phyloP scores from a whole-genome alignment of 2,113 vertebrate species.

The Scalopus aquaticus region DNA sequence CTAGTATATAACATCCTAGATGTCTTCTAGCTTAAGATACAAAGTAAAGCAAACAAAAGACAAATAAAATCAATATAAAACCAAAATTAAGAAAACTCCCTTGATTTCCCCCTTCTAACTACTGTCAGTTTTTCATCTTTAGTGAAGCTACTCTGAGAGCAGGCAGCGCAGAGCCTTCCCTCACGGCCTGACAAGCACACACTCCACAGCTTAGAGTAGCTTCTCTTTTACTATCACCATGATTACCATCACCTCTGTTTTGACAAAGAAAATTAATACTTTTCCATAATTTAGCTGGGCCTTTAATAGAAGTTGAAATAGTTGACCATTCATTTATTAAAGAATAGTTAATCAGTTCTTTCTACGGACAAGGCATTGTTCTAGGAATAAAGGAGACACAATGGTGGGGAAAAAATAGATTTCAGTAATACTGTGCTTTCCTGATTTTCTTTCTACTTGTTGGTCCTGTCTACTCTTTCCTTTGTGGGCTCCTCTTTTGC shows the following conservation, averaged over 20 bases:
- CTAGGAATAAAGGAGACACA: not conserved
- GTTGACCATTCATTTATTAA: not conserved
- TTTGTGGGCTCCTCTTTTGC: not conserved
- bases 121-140: not conserved
- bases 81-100: not conserved
- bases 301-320: not conserved
- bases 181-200: not conserved
- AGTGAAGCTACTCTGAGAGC: not conserved
- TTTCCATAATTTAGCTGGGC: not conserved
- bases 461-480: too few relatives aligned
- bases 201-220: not conserved
- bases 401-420: not conserved
- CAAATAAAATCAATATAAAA: not conserved
- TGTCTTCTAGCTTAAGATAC: slow-evolving; percentile 1
- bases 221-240: not conserved
- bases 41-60: not conserved
- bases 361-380: not conserved
- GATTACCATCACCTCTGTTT: not conserved
- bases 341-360: not conserved
- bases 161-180: fast-evolving
- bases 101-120: not conserved
- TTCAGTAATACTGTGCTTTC: not conserved
- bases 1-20: not conserved
- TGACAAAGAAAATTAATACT: not conserved
- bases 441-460: not conserved